phyloP scores from a whole-genome alignment of 2,888 invertebrate species.

The Theretra japonica region DNA sequence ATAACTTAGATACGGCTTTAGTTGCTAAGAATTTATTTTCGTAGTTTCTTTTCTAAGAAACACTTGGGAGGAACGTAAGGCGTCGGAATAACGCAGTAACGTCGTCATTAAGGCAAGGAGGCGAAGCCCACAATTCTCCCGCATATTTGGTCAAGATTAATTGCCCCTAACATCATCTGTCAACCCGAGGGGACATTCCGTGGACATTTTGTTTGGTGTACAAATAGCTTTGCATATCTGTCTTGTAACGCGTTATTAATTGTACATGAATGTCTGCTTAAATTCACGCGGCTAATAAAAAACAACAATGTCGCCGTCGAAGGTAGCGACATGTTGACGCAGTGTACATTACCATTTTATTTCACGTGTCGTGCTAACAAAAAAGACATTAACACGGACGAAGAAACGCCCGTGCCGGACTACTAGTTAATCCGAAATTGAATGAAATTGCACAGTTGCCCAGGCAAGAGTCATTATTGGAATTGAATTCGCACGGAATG shows the following conservation, averaged over 20 bases:
- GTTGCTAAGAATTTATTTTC: background rate
- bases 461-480: constrained; percentile 22
- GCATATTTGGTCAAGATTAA: constrained; percentile 83
- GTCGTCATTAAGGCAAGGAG: constrained; percentile 64
- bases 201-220: constrained; percentile 74
- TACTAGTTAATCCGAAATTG: constrained; percentile 23
- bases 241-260: constrained; percentile 62
- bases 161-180: constrained; percentile 80
- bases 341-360: background rate
- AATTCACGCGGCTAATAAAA: constrained; percentile 31
- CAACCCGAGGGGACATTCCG: constrained; percentile 70
- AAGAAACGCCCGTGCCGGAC: constrained; percentile 5
- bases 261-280: constrained; percentile 37
- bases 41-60: constrained; percentile 24
- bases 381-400: constrained; percentile 1
- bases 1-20: background rate
- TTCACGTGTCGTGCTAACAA: background rate
- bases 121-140: constrained; percentile 71
- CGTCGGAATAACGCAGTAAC: constrained; percentile 52
- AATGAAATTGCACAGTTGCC: background rate
- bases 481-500: constrained; percentile 42
- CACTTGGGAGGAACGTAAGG: constrained; percentile 45
- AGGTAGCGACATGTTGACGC: background rate
- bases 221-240: constrained; percentile 70
- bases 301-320: background rate